Evolutionary conservation across 2,888 invertebrate genomes (phyloP).

Genomic region (Volucella inflata): DNA sequence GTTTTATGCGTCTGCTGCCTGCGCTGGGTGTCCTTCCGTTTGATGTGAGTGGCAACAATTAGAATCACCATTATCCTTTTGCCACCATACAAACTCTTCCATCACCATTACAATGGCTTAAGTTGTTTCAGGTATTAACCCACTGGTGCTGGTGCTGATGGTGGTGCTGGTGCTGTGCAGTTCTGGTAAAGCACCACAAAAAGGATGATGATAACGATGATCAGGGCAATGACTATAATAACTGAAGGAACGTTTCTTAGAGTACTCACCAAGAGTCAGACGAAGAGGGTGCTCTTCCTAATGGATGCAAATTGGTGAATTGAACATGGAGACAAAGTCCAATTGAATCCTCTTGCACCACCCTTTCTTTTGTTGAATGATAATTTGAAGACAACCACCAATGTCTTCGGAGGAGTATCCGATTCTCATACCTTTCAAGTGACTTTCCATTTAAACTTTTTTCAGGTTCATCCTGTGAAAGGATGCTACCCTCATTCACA

Average conservation of each 20-base stretch:
- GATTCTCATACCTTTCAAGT: slow-evolving; percentile 37
- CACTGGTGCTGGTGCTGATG: not conserved
- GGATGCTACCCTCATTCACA: slow-evolving; percentile 29
- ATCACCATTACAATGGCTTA: slow-evolving; percentile 52
- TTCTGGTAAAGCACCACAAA: slow-evolving; percentile 16
- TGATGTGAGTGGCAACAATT: slow-evolving; percentile 28
- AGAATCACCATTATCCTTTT: not conserved
- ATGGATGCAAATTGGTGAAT: slow-evolving; percentile 59
- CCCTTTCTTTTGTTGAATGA: not conserved
- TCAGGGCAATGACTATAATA: slow-evolving; percentile 48
- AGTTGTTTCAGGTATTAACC: slow-evolving; percentile 50
- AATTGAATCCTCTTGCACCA: not conserved
- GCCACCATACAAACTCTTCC: not conserved
- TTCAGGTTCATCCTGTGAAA: slow-evolving; percentile 1
- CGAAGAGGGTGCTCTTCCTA: slow-evolving; percentile 8
- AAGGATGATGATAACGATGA: slow-evolving; percentile 41
- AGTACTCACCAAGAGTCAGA: not conserved
- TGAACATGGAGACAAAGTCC: slow-evolving; percentile 28
- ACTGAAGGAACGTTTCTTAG: not conserved
- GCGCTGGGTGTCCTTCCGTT: slow-evolving; percentile 32
- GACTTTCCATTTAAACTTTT: slow-evolving; percentile 3
- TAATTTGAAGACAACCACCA: slow-evolving; percentile 32
- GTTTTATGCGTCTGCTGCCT: not conserved
- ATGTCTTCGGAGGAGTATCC: slow-evolving; percentile 12
- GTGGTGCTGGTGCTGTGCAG: slow-evolving; percentile 7